Conservation (phyloP, 2,113 vertebrate species). For the Microtus pennsylvanicus region DNA sequence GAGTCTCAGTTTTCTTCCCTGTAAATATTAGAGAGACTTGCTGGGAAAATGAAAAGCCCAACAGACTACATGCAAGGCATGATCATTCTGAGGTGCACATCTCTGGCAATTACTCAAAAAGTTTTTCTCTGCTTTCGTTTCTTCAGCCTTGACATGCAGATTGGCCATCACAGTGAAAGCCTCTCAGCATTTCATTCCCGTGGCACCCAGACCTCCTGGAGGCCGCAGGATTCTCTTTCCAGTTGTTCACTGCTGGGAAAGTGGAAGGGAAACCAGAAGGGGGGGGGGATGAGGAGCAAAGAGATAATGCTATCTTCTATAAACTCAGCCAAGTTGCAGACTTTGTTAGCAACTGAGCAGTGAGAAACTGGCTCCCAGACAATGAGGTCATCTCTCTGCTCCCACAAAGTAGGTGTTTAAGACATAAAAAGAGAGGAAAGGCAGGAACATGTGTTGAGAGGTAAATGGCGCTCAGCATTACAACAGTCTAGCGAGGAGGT, state of each 20-base stretch:
- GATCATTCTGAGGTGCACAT: background rate
- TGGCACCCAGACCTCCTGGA: background rate
- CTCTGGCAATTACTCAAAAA: background rate
- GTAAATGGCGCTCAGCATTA: background rate
- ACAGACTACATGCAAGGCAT: no score
- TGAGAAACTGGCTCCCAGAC: conserved; percentile 17
- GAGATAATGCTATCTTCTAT: background rate
- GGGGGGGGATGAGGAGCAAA: background rate
- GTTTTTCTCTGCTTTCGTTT: background rate
- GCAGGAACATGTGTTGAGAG: background rate
- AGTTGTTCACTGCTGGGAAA: background rate
- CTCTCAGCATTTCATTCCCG: background rate
- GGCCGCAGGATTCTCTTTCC: background rate
- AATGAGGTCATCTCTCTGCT: conserved; percentile 58
- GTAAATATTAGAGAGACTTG: background rate
- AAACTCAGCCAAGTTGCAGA: conserved; percentile 19
- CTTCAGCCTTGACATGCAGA: background rate
- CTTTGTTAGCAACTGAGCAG: conserved; percentile 45
- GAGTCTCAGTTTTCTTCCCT: background rate
- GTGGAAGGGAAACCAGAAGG: no score
- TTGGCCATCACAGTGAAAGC: background rate
- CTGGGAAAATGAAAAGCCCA: background rate
- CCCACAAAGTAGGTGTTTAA: conserved; percentile 32
- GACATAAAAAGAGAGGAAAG: conserved; percentile 64
- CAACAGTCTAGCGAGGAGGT: background rate